phyloP scores from a whole-genome alignment of 2,797 vertebrate genomes.

The Arctocebus calabarensis region DNA sequence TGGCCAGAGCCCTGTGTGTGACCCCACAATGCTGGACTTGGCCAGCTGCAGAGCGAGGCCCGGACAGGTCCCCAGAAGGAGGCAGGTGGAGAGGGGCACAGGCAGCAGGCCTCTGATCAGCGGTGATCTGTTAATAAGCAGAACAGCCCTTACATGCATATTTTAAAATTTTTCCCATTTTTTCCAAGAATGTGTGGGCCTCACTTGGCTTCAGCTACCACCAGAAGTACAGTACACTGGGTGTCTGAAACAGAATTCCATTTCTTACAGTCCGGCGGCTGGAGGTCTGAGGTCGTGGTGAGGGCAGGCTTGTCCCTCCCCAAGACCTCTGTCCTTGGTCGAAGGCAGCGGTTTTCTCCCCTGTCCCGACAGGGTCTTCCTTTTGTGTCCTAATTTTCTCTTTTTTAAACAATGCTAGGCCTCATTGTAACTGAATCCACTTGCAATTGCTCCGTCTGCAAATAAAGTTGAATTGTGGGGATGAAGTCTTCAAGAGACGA shows the following conservation, averaged over 20 bases:
- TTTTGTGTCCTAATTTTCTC: not conserved
- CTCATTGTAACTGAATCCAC: not conserved
- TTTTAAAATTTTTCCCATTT: not conserved
- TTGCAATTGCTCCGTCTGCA: not conserved
- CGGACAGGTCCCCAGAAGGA: no score
- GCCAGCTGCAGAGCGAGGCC: no score
- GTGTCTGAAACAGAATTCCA: fast-evolving
- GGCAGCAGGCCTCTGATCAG: no score
- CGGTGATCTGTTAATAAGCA: not conserved
- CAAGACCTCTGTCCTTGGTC: fast-evolving
- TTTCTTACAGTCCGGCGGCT: fast-evolving
- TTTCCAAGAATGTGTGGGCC: fast-evolving
- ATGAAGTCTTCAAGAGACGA: fast-evolving
- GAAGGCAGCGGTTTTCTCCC: fast-evolving
- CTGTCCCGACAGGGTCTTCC: fast-evolving
- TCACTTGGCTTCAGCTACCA: fast-evolving
- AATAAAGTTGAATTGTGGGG: not conserved
- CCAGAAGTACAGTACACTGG: not conserved
- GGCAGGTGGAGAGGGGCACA: no score
- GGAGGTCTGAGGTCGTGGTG: fast-evolving
- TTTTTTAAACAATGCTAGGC: not conserved
- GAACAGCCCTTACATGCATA: not conserved
- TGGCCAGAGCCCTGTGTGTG: fast-evolving
- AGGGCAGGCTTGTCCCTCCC: fast-evolving
- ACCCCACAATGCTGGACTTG: no score